These are phyloP conservation scores for Aphis gossypii DNA, from an alignment of 1,140 invertebrate species.

Conservation along the genomic window DNA sequence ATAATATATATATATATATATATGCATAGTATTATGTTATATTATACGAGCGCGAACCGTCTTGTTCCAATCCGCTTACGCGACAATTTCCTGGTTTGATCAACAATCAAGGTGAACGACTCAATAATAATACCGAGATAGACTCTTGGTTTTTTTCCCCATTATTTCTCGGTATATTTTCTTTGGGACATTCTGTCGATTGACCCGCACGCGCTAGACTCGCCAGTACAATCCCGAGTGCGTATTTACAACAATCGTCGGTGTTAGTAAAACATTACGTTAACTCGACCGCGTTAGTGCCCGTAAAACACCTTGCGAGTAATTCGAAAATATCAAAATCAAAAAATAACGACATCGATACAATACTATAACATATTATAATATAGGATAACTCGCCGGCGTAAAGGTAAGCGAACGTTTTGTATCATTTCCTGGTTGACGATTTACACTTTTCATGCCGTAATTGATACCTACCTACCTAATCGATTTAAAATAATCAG, in stretches of 20 bases:
- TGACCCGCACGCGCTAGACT: neutral
- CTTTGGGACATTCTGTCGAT: neutral
- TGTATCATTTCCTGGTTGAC: neutral
- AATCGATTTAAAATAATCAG: neutral
- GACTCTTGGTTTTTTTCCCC: neutral
- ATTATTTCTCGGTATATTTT: conserved; percentile 25
- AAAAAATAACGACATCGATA: neutral
- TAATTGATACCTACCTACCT: neutral
- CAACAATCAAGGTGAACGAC: conserved; percentile 54
- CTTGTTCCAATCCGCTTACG: conserved; percentile 32
- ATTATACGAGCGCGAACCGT: neutral
- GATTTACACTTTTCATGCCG: neutral
- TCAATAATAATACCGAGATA: conserved; percentile 32
- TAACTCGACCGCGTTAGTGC: neutral
- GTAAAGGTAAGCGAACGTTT: neutral
- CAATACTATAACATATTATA: neutral
- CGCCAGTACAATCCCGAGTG: neutral
- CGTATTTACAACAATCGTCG: neutral
- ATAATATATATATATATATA: neutral
- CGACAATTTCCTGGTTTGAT: conserved; percentile 52
- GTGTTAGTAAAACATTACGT: neutral
- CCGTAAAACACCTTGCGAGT: neutral
- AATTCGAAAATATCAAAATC: neutral
- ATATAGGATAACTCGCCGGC: neutral
- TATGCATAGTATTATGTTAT: neutral